phyloP scores from a whole-genome alignment of 2,888 invertebrate species.

The Chrysolina oricalcia region DNA sequence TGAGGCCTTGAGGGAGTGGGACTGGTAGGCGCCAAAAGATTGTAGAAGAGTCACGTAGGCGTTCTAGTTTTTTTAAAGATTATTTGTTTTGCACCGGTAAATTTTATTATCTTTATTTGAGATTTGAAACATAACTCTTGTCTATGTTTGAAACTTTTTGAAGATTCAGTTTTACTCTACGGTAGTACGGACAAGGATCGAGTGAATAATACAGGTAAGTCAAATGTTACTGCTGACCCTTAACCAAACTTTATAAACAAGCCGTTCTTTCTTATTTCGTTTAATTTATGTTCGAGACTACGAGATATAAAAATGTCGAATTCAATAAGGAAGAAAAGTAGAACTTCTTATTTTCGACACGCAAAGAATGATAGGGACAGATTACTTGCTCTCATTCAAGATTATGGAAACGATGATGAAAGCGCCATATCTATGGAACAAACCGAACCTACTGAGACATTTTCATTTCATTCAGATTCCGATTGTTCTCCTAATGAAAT shows the following conservation, averaged over 20 bases:
- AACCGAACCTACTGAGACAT: background rate
- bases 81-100: too few relatives aligned
- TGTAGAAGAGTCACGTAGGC: too few relatives aligned
- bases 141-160: background rate
- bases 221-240: background rate
- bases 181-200: background rate
- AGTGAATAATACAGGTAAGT: background rate
- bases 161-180: background rate
- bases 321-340: conserved; percentile 1
- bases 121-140: too few relatives aligned
- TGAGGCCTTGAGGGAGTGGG: too few relatives aligned
- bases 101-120: background rate
- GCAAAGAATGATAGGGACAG: conserved; percentile 19
- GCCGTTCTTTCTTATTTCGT: background rate
- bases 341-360: background rate
- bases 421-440: background rate
- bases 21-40: too few relatives aligned
- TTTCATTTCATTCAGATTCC: background rate
- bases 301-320: conserved; percentile 1
- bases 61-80: too few relatives aligned
- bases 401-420: conserved; percentile 1
- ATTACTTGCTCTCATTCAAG: conserved; percentile 24
- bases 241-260: background rate
- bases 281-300: background rate
- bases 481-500: background rate